These are phyloP conservation scores for Hetaerina titia DNA, from an alignment of 2,888 invertebrate species.

Conservation along the genomic window DNA sequence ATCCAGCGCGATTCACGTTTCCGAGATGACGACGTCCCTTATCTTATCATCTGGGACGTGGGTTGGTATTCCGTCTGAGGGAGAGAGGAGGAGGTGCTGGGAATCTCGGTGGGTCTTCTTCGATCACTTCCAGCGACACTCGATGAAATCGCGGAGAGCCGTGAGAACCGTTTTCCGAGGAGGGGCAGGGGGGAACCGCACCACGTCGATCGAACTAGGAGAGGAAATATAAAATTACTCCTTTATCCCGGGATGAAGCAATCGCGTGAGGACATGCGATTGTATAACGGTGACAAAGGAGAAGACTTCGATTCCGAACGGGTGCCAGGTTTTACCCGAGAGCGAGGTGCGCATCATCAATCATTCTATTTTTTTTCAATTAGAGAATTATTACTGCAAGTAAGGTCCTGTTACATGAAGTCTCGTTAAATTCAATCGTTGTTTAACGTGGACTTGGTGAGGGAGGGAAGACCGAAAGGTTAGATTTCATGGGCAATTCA, in stretches of 20 bases:
- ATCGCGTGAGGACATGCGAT: too few relatives aligned
- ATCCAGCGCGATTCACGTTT: background rate
- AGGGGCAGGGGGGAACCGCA: background rate
- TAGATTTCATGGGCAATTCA: too few relatives aligned
- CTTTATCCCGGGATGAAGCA: background rate
- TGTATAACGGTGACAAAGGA: too few relatives aligned
- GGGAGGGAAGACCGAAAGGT: too few relatives aligned
- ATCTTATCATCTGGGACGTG: background rate
- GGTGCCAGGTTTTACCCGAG: too few relatives aligned
- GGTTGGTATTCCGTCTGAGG: background rate
- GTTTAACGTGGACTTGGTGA: too few relatives aligned
- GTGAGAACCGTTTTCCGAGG: background rate
- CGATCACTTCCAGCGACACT: background rate
- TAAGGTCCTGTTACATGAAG: too few relatives aligned
- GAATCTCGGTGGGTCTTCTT: background rate
- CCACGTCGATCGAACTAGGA: background rate
- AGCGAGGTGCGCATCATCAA: too few relatives aligned
- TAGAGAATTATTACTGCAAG: too few relatives aligned
- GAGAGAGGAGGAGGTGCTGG: background rate
- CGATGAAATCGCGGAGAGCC: background rate
- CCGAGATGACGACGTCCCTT: slow-evolving; percentile 8
- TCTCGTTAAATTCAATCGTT: too few relatives aligned
- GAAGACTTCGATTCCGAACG: too few relatives aligned
- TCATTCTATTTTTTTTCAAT: too few relatives aligned
- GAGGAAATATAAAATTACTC: background rate